Evolutionary conservation across 1,140 invertebrate genomes (phyloP).

Genomic region (Brachionus asplanchnoidis): DNA sequence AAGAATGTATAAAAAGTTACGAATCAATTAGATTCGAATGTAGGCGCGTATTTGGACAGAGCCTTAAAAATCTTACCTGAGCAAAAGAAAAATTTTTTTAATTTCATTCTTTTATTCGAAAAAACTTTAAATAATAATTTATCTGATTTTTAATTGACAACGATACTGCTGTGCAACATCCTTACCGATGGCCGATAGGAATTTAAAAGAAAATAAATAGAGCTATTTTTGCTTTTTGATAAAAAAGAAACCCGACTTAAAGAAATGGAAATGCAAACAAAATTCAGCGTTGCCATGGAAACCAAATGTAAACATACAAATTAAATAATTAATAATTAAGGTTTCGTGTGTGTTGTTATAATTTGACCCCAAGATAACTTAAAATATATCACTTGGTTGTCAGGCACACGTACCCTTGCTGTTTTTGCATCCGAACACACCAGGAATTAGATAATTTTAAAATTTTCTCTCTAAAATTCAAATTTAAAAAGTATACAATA

Average conservation of each 20-base stretch:
- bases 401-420: background rate
- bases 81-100: background rate
- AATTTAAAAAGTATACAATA: background rate
- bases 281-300: background rate
- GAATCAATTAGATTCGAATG: background rate
- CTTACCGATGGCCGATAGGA: background rate
- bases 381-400: background rate
- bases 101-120: background rate
- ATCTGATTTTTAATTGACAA: background rate
- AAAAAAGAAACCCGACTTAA: background rate
- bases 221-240: background rate
- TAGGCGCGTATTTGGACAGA: background rate
- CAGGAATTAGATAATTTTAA: background rate
- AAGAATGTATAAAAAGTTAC: background rate
- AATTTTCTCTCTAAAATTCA: background rate
- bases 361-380: background rate
- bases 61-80: background rate
- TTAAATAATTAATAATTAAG: background rate
- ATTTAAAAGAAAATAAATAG: background rate
- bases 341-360: background rate
- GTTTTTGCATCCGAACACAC: background rate
- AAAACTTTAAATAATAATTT: background rate
- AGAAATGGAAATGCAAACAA: conserved; percentile 1
- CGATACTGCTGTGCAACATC: background rate
- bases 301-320: conserved; percentile 32